Percentiles rank a stretch among this genome's conserved stretches.
These are phyloP conservation scores for Acestrorhynchus altus DNA, from an alignment of 2,797 vertebrate species.

Conservation along the genomic window DNA sequence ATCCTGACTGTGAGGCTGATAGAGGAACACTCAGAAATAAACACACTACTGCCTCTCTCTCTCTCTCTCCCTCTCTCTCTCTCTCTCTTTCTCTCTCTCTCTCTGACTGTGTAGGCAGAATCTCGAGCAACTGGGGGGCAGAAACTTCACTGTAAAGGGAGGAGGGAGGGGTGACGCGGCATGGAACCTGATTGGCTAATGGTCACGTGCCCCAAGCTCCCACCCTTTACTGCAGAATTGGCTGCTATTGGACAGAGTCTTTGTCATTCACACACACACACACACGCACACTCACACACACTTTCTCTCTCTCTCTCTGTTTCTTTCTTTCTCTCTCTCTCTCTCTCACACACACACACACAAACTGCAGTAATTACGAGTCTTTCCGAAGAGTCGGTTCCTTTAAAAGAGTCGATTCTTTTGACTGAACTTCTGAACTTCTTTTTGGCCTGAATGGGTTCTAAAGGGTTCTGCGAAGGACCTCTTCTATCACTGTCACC, in stretches of 20 bases:
- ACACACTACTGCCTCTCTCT: slow-evolving; percentile 49
- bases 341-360: too few relatives aligned
- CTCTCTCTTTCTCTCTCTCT: slow-evolving; percentile 29
- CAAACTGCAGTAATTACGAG: slow-evolving; percentile 8
- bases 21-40: neutral
- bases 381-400: neutral
- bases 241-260: slow-evolving; percentile 63
- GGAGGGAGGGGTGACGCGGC: slow-evolving; percentile 60
- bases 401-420: neutral
- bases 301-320: too few relatives aligned
- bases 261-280: slow-evolving; percentile 64
- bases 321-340: too few relatives aligned
- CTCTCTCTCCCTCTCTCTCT: slow-evolving; percentile 59
- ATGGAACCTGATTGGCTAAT: slow-evolving; percentile 70
- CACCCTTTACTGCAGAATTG: slow-evolving; percentile 38
- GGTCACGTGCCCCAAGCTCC: neutral
- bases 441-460: too few relatives aligned
- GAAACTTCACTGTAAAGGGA: slow-evolving; percentile 76
- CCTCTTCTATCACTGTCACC: neutral
- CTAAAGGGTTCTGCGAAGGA: too few relatives aligned
- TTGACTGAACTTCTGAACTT: neutral
- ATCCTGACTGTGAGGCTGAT: slow-evolving; percentile 65
- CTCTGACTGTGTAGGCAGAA: slow-evolving; percentile 63
- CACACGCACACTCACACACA: too few relatives aligned
- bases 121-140: slow-evolving; percentile 62